phyloP scores from a whole-genome alignment of 2,888 invertebrate genomes.

The Euzetes globulus region DNA sequence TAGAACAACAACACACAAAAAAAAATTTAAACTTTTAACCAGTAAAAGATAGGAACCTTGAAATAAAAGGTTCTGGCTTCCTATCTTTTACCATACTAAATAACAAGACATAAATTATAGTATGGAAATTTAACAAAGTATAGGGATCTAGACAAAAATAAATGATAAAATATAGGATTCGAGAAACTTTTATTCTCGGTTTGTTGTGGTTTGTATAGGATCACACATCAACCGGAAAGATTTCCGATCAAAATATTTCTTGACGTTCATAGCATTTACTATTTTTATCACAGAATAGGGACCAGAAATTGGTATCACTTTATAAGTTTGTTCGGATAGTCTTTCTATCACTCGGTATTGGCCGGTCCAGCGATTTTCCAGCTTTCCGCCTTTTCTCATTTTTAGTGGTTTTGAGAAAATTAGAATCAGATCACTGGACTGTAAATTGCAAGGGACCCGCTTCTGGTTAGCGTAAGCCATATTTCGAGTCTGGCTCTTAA shows the following conservation, averaged over 20 bases:
- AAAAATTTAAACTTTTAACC: too few relatives aligned
- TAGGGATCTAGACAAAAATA: too few relatives aligned
- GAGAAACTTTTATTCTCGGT: too few relatives aligned
- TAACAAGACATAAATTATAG: too few relatives aligned
- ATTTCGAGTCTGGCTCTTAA: not conserved
- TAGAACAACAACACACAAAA: too few relatives aligned
- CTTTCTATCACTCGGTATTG: not conserved
- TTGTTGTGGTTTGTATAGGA: too few relatives aligned
- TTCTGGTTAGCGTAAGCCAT: not conserved
- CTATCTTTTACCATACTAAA: too few relatives aligned
- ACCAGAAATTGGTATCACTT: not conserved
- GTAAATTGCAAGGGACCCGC: not conserved
- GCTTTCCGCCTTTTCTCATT: constrained; percentile 11
- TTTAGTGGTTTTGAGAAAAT: not conserved
- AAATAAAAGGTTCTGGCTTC: too few relatives aligned
- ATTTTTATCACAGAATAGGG: not conserved
- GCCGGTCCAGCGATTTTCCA: constrained; percentile 2
- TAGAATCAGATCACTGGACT: not conserved
- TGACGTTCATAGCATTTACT: not conserved
- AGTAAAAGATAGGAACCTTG: too few relatives aligned
- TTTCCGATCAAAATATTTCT: not conserved
- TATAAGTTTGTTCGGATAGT: not conserved
- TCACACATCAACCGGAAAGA: too few relatives aligned
- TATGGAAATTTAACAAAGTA: too few relatives aligned
- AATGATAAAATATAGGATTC: too few relatives aligned